phyloP scores from a whole-genome alignment of 1,140 invertebrate genomes.

The Tetragonula clypearis region DNA sequence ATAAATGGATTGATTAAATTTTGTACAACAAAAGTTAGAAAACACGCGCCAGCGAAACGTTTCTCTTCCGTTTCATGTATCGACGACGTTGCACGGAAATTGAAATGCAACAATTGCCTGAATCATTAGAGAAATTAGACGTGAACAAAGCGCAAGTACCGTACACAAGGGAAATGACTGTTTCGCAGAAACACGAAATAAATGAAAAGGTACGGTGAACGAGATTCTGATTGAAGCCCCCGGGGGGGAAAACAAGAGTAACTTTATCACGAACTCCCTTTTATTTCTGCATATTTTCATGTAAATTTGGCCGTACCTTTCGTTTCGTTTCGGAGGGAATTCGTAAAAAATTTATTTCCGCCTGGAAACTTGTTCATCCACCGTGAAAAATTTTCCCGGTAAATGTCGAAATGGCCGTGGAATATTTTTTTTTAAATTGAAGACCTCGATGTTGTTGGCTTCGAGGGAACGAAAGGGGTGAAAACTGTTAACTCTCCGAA shows the following conservation, averaged over 20 bases:
- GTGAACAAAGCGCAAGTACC: neutral
- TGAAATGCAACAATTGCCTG: neutral
- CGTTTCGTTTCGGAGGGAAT: no score
- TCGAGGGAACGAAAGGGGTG: neutral
- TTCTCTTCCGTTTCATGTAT: neutral
- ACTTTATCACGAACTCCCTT: neutral
- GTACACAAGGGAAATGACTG: neutral
- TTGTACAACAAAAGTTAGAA: neutral
- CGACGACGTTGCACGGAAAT: neutral
- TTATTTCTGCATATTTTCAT: neutral
- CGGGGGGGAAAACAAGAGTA: neutral
- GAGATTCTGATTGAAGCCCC: neutral
- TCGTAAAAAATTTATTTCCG: no score
- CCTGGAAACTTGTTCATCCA: no score
- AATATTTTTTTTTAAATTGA: neutral
- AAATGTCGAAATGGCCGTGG: neutral
- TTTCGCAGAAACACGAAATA: neutral
- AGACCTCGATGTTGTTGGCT: fast-evolving
- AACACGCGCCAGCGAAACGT: no score
- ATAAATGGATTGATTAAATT: no score
- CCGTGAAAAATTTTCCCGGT: neutral
- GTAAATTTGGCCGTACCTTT: neutral
- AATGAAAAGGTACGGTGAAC: neutral
- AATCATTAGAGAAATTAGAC: neutral
- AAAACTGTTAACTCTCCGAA: neutral